Base-by-base conservation (phyloP, 2,113 vertebrate genomes). In the Oreochromis aureus region DNA sequence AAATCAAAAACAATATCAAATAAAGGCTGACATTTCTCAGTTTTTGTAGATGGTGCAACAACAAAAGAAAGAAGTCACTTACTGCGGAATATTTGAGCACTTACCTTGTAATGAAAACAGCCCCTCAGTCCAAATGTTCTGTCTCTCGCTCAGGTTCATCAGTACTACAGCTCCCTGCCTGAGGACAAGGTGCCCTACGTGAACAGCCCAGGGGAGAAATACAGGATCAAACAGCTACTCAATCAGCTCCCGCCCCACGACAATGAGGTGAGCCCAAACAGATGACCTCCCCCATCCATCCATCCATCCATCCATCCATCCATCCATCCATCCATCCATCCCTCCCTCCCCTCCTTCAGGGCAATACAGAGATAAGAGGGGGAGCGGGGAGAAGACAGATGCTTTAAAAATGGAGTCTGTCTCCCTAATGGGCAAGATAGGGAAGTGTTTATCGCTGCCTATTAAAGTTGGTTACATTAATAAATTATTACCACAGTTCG, bases 121-220 rank as follows among this genome's bases (percentile, higher is more conserved):
- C 10, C 10, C 59, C 30, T 30, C 46, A 63, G 39, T 48, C 8
- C 9, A 16, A 15, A 10, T 56, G 63, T 73, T 76, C 16, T 19
- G 12, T 83, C 27, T 78, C 39, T 4, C 22, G 32, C 6, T 81
- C 96, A 99, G 99, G 99, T 99, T 59, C 98, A 99, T 94, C 99
- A 98, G 95, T 99, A 99, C 93, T 99, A 99, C 91, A 98, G 98
- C 97, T 99, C 98, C 85, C 97, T 99, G 88, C 99, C 99, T 0
- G 99, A 99, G 94, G 99, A 99, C 94, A 99, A 99, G 94, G 97
- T 99, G 53, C 99, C 99, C 41, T 99, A 99, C 5, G 98, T 99
- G 89, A 99, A 99, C 97, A 99, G 99, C 94, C 97, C 98, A 0
- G 98, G 99, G 92, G 99, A 99, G 95, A 99, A 99, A 90, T 97